Evolutionary conservation across 2,113 vertebrate species (phyloP), one percentile per base, ranked within the genome.

Genomic region (Siphamia tubifer): DNA sequence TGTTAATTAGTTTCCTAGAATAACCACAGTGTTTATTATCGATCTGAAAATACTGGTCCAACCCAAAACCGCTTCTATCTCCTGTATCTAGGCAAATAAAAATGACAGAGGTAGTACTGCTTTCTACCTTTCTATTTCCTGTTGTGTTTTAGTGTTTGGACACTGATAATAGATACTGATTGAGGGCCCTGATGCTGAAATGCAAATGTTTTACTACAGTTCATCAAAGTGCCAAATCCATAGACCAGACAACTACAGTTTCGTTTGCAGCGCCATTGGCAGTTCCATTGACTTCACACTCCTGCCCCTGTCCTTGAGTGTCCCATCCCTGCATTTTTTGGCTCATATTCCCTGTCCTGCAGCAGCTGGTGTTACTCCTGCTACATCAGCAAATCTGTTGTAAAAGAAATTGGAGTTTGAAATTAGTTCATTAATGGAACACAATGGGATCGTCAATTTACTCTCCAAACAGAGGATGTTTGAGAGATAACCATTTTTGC

Each of bases 331-430:
- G 16, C 12, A 3, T 10, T 30, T 1, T 32, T 45, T 35, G 36
- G 68, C 58, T 60, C 25, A 12, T 3, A n/a, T 12, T 62, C 31
- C 3, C 5, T 30, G 52, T 65, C 45, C 43, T 51, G 64, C 69
- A 63, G 49, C 61, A 68, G 68, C 58, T 76, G 72, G 25, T 62
- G 52, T 30, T 71, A 47, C 54, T 61, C 67, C 58, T 73, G 72
- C 76, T 79, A 68, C 49, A 68, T 83, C 76, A 83, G 72, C 63
- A 83, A 52, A 53, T 73, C 49, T 57, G 49, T 30, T 32, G 21
- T 16, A 43, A n/a, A 20, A 66, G 21, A 65, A 68, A 68, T 23
- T 60, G 52, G 13, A 56, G 47, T 48, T 45, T 55, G 23, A 73
- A 57, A 66, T 77, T 11, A 30, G 58, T 74, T 60, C 48, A 66